These are phyloP conservation scores for Pogonocherus hispidulus DNA, from an alignment of 2,888 invertebrate species.

Conservation along the genomic window DNA sequence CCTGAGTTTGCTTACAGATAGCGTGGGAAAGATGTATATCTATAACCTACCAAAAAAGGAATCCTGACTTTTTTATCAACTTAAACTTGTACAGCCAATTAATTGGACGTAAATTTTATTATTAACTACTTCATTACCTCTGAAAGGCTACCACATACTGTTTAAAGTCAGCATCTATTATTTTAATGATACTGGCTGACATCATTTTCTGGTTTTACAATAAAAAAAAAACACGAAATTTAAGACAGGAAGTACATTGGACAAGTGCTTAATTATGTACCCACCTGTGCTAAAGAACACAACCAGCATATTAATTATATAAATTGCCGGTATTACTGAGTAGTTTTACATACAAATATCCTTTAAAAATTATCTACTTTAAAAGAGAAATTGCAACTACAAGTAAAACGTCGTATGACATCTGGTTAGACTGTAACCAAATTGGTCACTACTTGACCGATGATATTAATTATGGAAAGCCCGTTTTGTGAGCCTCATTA, in stretches of 20 bases:
- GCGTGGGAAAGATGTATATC: not conserved
- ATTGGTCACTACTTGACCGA: not conserved
- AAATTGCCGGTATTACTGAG: not conserved
- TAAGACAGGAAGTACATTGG: not conserved
- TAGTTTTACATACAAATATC: not conserved
- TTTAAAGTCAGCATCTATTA: not conserved
- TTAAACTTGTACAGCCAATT: not conserved
- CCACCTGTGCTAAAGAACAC: not conserved
- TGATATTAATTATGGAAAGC: constrained; percentile 2
- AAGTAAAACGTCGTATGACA: not conserved
- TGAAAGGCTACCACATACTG: not conserved
- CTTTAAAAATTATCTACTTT: not conserved
- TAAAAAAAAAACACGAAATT: not conserved
- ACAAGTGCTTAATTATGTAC: not conserved
- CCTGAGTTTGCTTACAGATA: not conserved
- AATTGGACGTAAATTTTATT: constrained; percentile 34
- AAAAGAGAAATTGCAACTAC: not conserved
- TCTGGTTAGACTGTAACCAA: not conserved
- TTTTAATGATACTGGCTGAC: too few relatives aligned
- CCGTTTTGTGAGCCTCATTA: not conserved
- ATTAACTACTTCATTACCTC: not conserved
- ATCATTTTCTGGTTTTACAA: not conserved
- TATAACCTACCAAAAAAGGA: not conserved
- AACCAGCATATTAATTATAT: not conserved
- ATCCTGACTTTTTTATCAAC: not conserved